Base-by-base conservation (phyloP, 2,888 invertebrate species). In the Hemaris fuciformis region DNA sequence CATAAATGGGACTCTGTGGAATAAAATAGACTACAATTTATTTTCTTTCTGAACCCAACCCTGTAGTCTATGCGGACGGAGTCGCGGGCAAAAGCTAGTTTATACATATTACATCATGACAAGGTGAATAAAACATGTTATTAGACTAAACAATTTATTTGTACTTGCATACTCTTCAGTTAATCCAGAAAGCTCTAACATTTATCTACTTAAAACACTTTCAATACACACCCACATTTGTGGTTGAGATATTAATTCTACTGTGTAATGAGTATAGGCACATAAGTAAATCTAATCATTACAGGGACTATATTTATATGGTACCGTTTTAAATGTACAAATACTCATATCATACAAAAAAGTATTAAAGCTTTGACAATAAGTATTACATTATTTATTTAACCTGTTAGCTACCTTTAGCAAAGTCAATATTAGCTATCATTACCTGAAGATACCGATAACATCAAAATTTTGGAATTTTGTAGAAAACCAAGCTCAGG, bases 141-240 rank as follows among this genome's bases (percentile, higher is more conserved):
- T 13, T 20, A 31, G 18, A 31, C 27, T 53, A 53, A 31, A 53
- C 53, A 20, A 27, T 53, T 53, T 53, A 53, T 53, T 53, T 53
- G 53, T 53, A 53, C 53, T 31, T 53, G 53, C 53, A 53, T 53
- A 53, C 13, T 27, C 18, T 53, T 53, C 31, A 53, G 31, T 53
- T 53, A 31, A 31, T 53, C 18, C 53, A 53, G 53, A 53, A 53
- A 53, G 53, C 31, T 53, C 48, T 48, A 48, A 48, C 7, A 53
- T 53, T 53, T 53, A 53, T 53, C 53, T 53, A 53, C 53, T 25
- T 48, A 48, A 27, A 53, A 27, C 15, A 31, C 18, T 31, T 53
- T 27, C 31, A 31, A 53, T 53, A 53, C 53, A 53, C 53, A 10
- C 27, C 18, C 53, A 53, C 53, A 18, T 18, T 3, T 15, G 27